These are phyloP conservation scores for Antheraea mylitta DNA, from an alignment of 1,140 invertebrate species.

Conservation along the genomic window DNA sequence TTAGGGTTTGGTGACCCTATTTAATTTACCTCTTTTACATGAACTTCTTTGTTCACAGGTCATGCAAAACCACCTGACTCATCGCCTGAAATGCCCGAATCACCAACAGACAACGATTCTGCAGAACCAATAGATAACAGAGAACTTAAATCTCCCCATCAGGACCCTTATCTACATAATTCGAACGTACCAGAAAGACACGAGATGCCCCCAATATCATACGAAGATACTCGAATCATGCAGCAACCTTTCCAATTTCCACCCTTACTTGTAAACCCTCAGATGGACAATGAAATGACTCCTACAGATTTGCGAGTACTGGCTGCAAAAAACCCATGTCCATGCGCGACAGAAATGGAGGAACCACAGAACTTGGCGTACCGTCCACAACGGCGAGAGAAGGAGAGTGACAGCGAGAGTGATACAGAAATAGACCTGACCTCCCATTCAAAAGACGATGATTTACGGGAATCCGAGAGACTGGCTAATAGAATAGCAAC, in stretches of 20 bases:
- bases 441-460: constrained; percentile 73
- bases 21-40: not conserved
- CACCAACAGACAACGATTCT: constrained; percentile 55
- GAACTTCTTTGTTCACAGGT: constrained; percentile 25
- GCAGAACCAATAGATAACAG: constrained; percentile 55
- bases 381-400: constrained; percentile 44
- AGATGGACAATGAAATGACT: constrained; percentile 51
- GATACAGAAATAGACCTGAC: constrained; percentile 77
- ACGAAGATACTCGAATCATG: constrained; percentile 54
- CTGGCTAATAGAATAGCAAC: constrained; percentile 68
- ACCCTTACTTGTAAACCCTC: constrained; percentile 50
- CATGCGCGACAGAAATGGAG: constrained; percentile 51
- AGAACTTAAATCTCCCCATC: constrained; percentile 54
- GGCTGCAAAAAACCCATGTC: constrained; percentile 48
- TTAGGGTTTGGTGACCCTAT: not conserved
- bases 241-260: constrained; percentile 60
- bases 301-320: constrained; percentile 71
- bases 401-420: constrained; percentile 66
- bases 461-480: constrained; percentile 66
- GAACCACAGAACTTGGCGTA: constrained; percentile 64
- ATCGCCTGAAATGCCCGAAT: constrained; percentile 61
- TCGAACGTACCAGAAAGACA: constrained; percentile 36
- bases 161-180: constrained; percentile 56
- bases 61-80: constrained; percentile 59
- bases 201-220: constrained; percentile 37